Evolutionary conservation across 2,797 vertebrate genomes (phyloP).

Genomic region (Gallinago stenura): DNA sequence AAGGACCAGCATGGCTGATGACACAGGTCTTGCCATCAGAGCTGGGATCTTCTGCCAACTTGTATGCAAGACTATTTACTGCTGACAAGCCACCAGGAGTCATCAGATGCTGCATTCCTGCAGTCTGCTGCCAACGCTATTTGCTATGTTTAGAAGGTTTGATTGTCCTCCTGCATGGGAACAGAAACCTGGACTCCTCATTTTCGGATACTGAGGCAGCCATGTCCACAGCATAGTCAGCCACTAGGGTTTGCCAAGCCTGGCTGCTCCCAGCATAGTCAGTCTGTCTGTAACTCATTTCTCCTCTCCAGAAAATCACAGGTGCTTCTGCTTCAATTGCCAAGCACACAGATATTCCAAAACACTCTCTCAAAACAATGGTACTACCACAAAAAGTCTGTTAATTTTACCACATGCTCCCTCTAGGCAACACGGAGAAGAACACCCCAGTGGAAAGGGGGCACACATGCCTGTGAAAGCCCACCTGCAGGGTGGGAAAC

Average conservation of each 20-base stretch:
- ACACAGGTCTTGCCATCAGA: background rate
- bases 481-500: background rate
- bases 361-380: background rate
- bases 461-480: background rate
- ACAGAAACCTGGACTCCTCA: background rate
- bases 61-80: background rate
- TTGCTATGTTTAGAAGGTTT: background rate
- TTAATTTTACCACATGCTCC: background rate
- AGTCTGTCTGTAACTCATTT: accelerated
- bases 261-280: background rate
- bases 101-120: background rate
- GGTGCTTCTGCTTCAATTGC: background rate
- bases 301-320: background rate
- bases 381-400: background rate
- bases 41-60: background rate
- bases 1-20: accelerated
- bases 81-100: background rate
- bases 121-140: background rate
- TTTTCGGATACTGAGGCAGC: background rate
- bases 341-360: background rate
- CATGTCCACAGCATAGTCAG: accelerated
- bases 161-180: background rate
- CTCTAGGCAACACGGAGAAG: background rate
- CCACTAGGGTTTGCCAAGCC: accelerated
- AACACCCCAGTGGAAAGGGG: background rate